Percentiles rank a stretch among this genome's conserved stretches.
Evolutionary conservation across 2,797 vertebrate species (phyloP).

Genomic region (Hyperoplus lanceolatus): DNA sequence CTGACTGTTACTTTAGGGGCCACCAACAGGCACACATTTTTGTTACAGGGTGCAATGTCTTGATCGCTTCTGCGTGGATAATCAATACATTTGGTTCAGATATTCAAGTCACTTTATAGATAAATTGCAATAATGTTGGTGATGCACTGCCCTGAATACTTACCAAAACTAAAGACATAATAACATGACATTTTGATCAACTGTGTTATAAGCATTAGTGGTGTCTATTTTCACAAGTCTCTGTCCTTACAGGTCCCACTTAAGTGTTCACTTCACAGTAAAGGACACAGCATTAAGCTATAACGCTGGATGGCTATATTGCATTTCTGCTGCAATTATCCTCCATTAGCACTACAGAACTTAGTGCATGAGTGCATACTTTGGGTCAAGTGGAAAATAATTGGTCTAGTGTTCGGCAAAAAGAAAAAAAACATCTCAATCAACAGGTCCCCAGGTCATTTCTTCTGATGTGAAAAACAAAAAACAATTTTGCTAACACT

Average conservation of each 20-base stretch:
- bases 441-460: constrained; percentile 14
- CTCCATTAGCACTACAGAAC: neutral
- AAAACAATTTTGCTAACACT: constrained; percentile 12
- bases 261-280: neutral
- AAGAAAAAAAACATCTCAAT: neutral
- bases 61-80: no score
- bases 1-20: no score
- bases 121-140: no score
- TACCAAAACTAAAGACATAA: no score
- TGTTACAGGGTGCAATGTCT: no score
- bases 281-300: neutral
- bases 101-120: no score
- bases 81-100: no score
- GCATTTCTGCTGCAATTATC: constrained; percentile 6
- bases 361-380: neutral
- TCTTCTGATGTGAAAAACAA: constrained; percentile 30
- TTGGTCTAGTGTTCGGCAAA: constrained; percentile 4
- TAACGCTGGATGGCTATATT: neutral
- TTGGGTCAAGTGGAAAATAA: constrained; percentile 25
- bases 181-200: no score
- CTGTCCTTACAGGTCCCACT: neutral
- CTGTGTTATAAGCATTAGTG: neutral
- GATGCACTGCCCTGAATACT: no score
- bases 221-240: neutral
- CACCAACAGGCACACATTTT: no score